These are phyloP conservation scores for Noctua fimbriata DNA, from an alignment of 2,888 invertebrate genomes.

Conservation along the genomic window DNA sequence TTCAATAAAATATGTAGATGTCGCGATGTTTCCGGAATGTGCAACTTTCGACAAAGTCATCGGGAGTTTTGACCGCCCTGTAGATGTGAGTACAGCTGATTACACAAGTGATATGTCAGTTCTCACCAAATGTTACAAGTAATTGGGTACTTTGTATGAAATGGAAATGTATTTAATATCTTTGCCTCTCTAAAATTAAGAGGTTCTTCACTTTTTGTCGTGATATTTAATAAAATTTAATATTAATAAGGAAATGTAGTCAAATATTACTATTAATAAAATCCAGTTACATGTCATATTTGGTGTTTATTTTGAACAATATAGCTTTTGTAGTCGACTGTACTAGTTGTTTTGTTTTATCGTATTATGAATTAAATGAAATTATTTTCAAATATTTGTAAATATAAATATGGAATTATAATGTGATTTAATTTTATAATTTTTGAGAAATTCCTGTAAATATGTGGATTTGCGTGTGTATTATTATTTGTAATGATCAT, in stretches of 20 bases:
- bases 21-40: slow-evolving; percentile 66
- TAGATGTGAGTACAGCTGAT: slow-evolving; percentile 43
- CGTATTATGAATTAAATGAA: slow-evolving; percentile 63
- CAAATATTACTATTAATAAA: slow-evolving; percentile 38
- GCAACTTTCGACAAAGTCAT: slow-evolving; percentile 46
- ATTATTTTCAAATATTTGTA: slow-evolving; percentile 79
- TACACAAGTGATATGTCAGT: slow-evolving; percentile 42
- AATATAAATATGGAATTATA: slow-evolving; percentile 79
- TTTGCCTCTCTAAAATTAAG: slow-evolving; percentile 44
- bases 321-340: slow-evolving; percentile 48
- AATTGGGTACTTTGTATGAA: slow-evolving; percentile 17
- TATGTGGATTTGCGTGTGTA: slow-evolving; percentile 87
- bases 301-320: slow-evolving; percentile 27
- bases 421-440: slow-evolving; percentile 84
- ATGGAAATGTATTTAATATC: slow-evolving; percentile 45
- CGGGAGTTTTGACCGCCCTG: slow-evolving; percentile 51
- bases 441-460: slow-evolving; percentile 81
- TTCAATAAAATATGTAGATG: slow-evolving; percentile 75
- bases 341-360: slow-evolving; percentile 60
- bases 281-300: slow-evolving; percentile 15
- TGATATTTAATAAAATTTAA: slow-evolving; percentile 50
- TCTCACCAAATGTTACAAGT: slow-evolving; percentile 21
- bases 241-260: slow-evolving; percentile 39
- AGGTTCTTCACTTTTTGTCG: slow-evolving; percentile 43
- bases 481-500: slow-evolving; percentile 77